These are phyloP conservation scores for Drosophila insularis DNA, from an alignment of 1,140 invertebrate genomes.

Conservation along the genomic window DNA sequence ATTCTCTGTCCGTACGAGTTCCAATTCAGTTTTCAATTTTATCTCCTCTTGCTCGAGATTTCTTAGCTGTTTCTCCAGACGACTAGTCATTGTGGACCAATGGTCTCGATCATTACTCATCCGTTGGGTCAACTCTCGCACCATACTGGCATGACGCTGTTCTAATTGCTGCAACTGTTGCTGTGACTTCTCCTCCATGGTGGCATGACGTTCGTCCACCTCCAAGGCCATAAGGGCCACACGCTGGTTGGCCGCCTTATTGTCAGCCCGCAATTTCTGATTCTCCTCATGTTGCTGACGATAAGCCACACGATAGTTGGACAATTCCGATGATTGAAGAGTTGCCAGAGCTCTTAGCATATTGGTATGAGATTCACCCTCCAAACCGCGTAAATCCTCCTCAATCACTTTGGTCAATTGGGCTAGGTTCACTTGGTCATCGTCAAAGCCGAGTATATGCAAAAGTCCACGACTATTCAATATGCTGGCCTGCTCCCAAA, in stretches of 20 bases:
- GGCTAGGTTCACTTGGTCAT: constrained; percentile 85
- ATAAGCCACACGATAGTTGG: constrained; percentile 84
- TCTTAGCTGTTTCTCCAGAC: constrained; percentile 83
- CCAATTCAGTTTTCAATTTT: constrained; percentile 84
- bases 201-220: constrained; percentile 93
- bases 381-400: constrained; percentile 84
- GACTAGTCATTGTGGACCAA: constrained; percentile 83
- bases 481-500: constrained; percentile 89
- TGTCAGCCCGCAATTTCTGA: constrained; percentile 89
- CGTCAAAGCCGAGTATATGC: constrained; percentile 87
- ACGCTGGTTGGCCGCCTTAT: constrained; percentile 91
- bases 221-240: constrained; percentile 92
- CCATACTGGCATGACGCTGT: constrained; percentile 88
- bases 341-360: constrained; percentile 84
- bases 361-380: constrained; percentile 63
- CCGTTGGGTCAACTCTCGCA: constrained; percentile 87
- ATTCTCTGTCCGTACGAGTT: constrained; percentile 82
- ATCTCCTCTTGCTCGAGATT: constrained; percentile 87
- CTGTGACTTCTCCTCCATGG: constrained; percentile 88
- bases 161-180: constrained; percentile 87
- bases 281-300: constrained; percentile 88
- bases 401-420: constrained; percentile 90
- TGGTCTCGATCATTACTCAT: constrained; percentile 88
- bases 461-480: constrained; percentile 86
- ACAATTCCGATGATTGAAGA: constrained; percentile 85